Percentiles rank a stretch among this genome's conserved stretches.
Evolutionary conservation across 2,888 invertebrate genomes (phyloP).

Genomic region (Oscheius myriophilus): DNA sequence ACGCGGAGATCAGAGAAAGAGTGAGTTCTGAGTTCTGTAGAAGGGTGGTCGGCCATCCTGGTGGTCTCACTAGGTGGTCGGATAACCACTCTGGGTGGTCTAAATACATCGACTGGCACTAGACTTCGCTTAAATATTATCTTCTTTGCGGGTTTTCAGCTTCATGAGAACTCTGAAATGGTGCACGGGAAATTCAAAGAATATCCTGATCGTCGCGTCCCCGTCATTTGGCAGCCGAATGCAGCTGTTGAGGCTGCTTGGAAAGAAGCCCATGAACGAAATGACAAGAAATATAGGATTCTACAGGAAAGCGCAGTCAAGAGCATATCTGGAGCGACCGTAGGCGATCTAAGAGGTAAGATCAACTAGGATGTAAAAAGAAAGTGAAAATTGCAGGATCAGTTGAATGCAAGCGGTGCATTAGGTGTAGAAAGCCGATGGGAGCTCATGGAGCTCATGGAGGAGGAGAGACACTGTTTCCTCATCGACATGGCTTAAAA

Average conservation of each 20-base stretch:
- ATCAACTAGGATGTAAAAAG: neutral
- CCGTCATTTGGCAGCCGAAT: constrained; percentile 2
- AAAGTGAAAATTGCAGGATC: neutral
- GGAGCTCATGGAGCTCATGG: too few species aligned
- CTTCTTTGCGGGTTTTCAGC: too few species aligned
- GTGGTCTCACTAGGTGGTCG: too few species aligned
- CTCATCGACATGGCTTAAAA: too few species aligned
- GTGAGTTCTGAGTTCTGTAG: too few species aligned
- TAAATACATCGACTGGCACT: too few species aligned
- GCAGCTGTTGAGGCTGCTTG: constrained; percentile 48
- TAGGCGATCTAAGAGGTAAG: constrained; percentile 24
- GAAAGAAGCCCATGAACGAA: constrained; percentile 53
- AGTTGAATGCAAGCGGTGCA: too few species aligned
- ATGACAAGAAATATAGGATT: constrained; percentile 50
- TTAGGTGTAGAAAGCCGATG: too few species aligned
- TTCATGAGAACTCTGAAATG: constrained; percentile 51
- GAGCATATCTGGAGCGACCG: constrained; percentile 46
- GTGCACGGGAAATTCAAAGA: constrained; percentile 35
- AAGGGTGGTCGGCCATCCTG: too few species aligned
- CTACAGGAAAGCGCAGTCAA: constrained; percentile 41
- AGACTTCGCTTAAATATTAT: too few species aligned
- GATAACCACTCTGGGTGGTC: too few species aligned
- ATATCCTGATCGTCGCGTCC: constrained; percentile 11
- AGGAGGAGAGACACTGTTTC: too few species aligned
- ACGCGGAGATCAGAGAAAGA: constrained; percentile 40